phyloP scores from a whole-genome alignment of 2,888 invertebrate genomes.

The Zhuqinia jingwanae region DNA sequence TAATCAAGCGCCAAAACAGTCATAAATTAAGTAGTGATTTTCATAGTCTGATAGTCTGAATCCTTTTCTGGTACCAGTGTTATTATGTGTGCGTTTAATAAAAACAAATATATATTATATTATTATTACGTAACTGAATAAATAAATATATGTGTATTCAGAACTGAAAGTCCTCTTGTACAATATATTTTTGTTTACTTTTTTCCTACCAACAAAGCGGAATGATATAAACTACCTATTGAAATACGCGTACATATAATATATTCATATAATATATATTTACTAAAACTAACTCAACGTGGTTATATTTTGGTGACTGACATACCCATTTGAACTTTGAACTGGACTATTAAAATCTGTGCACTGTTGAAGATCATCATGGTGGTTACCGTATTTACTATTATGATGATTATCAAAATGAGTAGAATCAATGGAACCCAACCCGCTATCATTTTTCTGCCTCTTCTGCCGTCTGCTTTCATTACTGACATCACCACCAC shows the following conservation, averaged over 20 bases:
- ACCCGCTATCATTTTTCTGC: conserved; percentile 78
- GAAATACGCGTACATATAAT: neutral
- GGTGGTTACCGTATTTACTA: neutral
- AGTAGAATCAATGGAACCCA: conserved; percentile 78
- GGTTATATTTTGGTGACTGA: conserved; percentile 61
- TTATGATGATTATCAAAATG: conserved; percentile 62
- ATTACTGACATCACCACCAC: neutral
- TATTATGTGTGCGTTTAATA: too few relatives aligned
- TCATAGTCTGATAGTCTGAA: too few relatives aligned
- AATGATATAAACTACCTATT: neutral
- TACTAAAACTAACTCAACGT: conserved; percentile 37
- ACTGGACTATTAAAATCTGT: conserved; percentile 16
- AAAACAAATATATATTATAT: too few relatives aligned
- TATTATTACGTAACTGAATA: too few relatives aligned
- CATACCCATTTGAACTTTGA: conserved; percentile 56
- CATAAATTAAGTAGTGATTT: too few relatives aligned
- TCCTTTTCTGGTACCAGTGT: too few relatives aligned
- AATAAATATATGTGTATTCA: neutral
- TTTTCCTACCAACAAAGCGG: neutral
- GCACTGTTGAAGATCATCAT: neutral
- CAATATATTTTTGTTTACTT: neutral
- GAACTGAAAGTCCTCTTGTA: neutral
- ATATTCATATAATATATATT: neutral
- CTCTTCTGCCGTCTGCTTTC: conserved; percentile 60
- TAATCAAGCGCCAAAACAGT: too few relatives aligned